phyloP scores from a whole-genome alignment of 2,113 vertebrate genomes.

The Alaudala cheleensis region DNA sequence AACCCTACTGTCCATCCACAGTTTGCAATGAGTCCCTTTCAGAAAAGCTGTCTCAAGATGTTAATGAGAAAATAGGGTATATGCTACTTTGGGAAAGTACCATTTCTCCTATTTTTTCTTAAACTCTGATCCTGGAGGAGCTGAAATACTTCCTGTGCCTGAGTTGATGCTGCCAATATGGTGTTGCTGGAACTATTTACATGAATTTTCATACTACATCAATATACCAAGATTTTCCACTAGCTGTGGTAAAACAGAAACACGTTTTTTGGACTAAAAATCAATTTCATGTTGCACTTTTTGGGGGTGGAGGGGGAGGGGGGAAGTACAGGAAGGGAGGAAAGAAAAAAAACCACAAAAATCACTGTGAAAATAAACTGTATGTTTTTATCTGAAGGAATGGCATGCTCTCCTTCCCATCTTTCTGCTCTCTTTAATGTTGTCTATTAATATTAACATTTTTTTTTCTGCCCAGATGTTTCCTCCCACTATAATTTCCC shows the following conservation, averaged over 20 bases:
- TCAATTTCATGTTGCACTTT: not conserved
- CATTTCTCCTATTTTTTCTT: not conserved
- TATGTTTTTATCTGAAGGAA: not conserved
- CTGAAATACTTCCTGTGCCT: not conserved
- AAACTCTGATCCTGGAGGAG: not conserved
- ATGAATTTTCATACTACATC: conserved; percentile 6
- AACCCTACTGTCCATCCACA: not conserved
- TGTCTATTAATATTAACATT: not conserved
- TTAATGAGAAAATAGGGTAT: not conserved
- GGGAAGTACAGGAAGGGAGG: too few species aligned
- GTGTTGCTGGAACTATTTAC: not conserved
- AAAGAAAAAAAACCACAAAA: not conserved
- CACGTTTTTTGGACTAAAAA: not conserved
- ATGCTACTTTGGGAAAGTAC: not conserved
- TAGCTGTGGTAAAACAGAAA: not conserved
- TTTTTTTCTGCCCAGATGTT: conserved; percentile 11
- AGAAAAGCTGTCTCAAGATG: not conserved
- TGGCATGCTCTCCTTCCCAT: not conserved
- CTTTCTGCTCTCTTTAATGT: not conserved
- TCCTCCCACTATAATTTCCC: conserved; percentile 19
- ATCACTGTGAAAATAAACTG: not conserved
- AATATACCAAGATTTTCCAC: not conserved
- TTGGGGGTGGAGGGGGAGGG: accelerated
- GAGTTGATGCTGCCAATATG: not conserved
- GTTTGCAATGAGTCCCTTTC: not conserved